Evolutionary conservation across 2,888 invertebrate genomes (phyloP).

Genomic region (Limnephilus marmoratus): DNA sequence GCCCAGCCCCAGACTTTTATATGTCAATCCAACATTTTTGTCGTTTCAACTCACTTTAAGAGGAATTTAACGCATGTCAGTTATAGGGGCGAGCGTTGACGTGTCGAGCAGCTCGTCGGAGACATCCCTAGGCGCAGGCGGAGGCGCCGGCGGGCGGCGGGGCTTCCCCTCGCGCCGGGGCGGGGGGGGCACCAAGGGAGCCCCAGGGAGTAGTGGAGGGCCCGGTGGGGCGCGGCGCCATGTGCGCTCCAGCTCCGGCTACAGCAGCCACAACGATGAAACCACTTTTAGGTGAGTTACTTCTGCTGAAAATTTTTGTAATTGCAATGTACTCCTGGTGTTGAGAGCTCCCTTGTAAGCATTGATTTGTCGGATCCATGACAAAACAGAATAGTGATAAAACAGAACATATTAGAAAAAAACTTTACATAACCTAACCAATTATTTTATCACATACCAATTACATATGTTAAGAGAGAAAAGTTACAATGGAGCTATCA

Average conservation of each 20-base stretch:
- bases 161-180: slow-evolving; percentile 76
- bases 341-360: not conserved
- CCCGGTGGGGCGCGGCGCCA: slow-evolving; percentile 80
- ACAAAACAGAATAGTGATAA: not conserved
- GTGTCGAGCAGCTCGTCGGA: slow-evolving; percentile 89
- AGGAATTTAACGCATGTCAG: slow-evolving; percentile 43
- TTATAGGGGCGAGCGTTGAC: slow-evolving; percentile 79
- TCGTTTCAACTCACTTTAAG: not conserved
- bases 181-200: slow-evolving; percentile 81
- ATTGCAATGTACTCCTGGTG: slow-evolving; percentile 21
- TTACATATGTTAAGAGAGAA: not conserved
- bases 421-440: too few species aligned
- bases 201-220: slow-evolving; percentile 31
- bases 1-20: not conserved
- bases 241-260: slow-evolving; percentile 87
- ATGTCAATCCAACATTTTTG: not conserved
- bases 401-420: too few species aligned
- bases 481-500: not conserved
- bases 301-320: slow-evolving; percentile 48
- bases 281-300: slow-evolving; percentile 85
- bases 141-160: slow-evolving; percentile 75
- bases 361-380: too few species aligned
- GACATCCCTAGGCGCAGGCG: slow-evolving; percentile 83
- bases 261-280: slow-evolving; percentile 90
- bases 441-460: not conserved